These are phyloP conservation scores for Eremobia ochroleuca DNA, from an alignment of 2,888 invertebrate species.

Conservation along the genomic window DNA sequence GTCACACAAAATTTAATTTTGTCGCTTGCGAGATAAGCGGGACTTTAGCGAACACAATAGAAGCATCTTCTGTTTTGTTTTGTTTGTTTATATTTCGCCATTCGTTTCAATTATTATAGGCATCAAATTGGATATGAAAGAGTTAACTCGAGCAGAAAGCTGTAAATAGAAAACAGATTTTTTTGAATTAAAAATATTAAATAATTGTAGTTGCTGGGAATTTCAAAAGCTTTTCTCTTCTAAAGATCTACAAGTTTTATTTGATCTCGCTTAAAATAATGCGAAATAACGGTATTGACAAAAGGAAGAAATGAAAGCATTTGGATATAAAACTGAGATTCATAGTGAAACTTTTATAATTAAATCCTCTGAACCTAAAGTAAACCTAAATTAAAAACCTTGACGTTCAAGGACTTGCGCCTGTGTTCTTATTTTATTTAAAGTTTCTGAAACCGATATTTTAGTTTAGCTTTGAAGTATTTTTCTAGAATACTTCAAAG, in stretches of 20 bases:
- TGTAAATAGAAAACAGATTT: conserved; percentile 14
- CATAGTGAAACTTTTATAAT: conserved; percentile 56
- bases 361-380: conserved; percentile 29
- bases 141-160: conserved; percentile 18
- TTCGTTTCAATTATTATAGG: conserved; percentile 32
- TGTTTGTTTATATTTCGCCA: conserved; percentile 28
- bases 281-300: conserved; percentile 1
- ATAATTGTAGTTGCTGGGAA: no score
- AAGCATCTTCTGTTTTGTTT: conserved; percentile 38
- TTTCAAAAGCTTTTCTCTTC: conserved; percentile 16
- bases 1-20: conserved; percentile 42
- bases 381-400: conserved; percentile 45
- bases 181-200: no score
- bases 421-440: conserved; percentile 26
- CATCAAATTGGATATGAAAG: conserved; percentile 39
- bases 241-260: conserved; percentile 1
- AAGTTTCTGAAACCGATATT: conserved; percentile 23
- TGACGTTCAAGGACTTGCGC: conserved; percentile 26
- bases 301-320: conserved; percentile 33
- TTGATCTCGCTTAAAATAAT: conserved; percentile 23
- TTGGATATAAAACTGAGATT: conserved; percentile 34
- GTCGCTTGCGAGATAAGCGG: conserved; percentile 34
- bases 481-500: conserved; percentile 7
- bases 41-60: conserved; percentile 40
- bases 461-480: background rate